A percentile compares a stretch with the other conserved stretches of the same genome.
These are phyloP conservation scores for Eufriesea mexicana DNA, from an alignment of 1,140 invertebrate species.

Conservation along the genomic window DNA sequence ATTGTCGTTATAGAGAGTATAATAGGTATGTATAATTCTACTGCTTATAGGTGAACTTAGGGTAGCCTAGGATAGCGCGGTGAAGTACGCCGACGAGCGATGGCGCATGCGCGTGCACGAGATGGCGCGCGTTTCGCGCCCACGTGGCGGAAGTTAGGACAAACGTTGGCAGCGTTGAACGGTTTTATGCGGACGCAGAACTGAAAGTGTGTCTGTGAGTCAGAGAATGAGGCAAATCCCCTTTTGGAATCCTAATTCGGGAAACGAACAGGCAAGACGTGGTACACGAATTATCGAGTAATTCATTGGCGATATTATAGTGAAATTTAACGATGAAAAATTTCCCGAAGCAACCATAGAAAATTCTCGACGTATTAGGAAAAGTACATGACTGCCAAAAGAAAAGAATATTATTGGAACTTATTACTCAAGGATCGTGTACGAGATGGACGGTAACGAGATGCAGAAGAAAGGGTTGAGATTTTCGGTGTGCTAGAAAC, in stretches of 20 bases:
- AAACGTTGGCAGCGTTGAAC: constrained; percentile 26
- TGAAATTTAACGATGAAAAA: neutral
- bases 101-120: neutral
- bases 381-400: constrained; percentile 43
- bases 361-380: neutral
- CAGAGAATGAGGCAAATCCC: neutral
- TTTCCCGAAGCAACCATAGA: neutral
- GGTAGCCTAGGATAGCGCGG: constrained; percentile 67
- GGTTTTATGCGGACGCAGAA: constrained; percentile 26
- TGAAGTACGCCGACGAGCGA: constrained; percentile 25
- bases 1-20: constrained; percentile 76
- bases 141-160: constrained; percentile 5
- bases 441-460: neutral
- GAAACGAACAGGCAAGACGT: neutral
- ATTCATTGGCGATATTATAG: neutral
- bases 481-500: neutral
- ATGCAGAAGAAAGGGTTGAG: neutral
- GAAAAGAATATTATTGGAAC: neutral
- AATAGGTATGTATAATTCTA: constrained; percentile 67
- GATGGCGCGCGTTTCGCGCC: neutral
- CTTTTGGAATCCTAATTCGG: neutral
- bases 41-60: constrained; percentile 69
- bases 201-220: neutral
- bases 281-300: neutral
- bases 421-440: neutral